A percentile compares a stretch with the other conserved stretches of the same genome.
These are phyloP conservation scores for Galaxea fascicularis DNA, from an alignment of 92 coral and sea anemone species.

Conservation along the genomic window DNA sequence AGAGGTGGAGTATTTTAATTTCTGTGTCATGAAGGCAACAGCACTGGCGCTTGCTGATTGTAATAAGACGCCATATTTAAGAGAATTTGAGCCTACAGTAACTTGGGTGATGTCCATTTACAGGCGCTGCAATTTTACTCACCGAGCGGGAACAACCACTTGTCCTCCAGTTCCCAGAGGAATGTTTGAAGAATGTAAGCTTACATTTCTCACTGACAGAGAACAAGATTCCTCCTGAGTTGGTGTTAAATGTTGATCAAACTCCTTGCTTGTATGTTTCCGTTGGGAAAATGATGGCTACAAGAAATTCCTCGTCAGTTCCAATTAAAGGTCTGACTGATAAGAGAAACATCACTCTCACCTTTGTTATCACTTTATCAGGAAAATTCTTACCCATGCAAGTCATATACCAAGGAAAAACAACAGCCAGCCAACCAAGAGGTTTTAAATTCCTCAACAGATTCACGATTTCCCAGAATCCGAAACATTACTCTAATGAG, in stretches of 20 bases:
- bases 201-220: conserved; percentile 57
- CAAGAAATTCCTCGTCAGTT: conserved; percentile 52
- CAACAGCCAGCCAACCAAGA: conserved; percentile 62
- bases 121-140: conserved; percentile 62
- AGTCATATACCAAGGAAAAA: conserved; percentile 66
- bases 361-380: conserved; percentile 53
- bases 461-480: conserved; percentile 59
- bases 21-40: conserved; percentile 44
- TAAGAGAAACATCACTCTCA: too few species aligned
- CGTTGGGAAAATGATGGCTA: conserved; percentile 71
- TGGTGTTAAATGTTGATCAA: conserved; percentile 68
- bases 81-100: conserved; percentile 59
- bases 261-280: conserved; percentile 67
- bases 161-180: conserved; percentile 71
- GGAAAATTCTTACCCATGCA: conserved; percentile 66
- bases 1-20: conserved; percentile 64
- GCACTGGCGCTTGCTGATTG: conserved; percentile 58
- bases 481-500: conserved; percentile 57
- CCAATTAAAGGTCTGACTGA: conserved; percentile 54
- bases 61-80: conserved; percentile 36
- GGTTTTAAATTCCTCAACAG: conserved; percentile 64
- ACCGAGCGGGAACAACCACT: conserved; percentile 70
- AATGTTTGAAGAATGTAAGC: conserved; percentile 66
- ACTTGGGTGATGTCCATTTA: conserved; percentile 67
- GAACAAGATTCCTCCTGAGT: conserved; percentile 58